Evolutionary conservation across 2,888 invertebrate genomes (phyloP), one percentile per base, ranked within the genome.

Genomic region (Eilema depressum): DNA sequence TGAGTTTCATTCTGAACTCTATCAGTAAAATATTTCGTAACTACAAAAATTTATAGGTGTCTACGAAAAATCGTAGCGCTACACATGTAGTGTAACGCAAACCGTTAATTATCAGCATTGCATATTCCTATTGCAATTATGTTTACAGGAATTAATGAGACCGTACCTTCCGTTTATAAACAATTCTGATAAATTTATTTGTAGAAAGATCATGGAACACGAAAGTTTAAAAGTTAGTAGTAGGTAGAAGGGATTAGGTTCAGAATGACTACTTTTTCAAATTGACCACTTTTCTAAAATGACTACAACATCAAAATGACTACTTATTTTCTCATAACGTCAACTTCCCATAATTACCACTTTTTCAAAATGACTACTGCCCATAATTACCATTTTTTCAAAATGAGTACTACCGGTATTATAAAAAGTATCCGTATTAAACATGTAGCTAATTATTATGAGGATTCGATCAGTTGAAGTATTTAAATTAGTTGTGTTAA

Each of bases 391-490:
- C n/a, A n/a, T n/a, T n/a, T n/a, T n/a, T n/a, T n/a, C n/a, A n/a
- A n/a, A n/a, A n/a, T n/a, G n/a, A n/a, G n/a, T n/a, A n/a, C n/a
- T n/a, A 25, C 14, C 57, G 17, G 20, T 1, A 28, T 64, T 37
- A 63, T 23, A 47, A 64, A 63, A 65, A 28, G n/a, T 30, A 65
- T 56, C 23, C 56, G 56, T 33, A 65, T 30, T 30, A 28, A 65
- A 56, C 23, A 56, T 8, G 23, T 65, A 61, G 20, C 1, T 47
- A 47, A 62, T 63, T 65, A 65, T 65, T 65, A 56, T 33, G 53
- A 23, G 30, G 30, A n/a, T 30, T 10, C 25, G 12, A 53, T 30
- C 14, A 28, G n/a, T 53, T 23, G 17, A 41, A 57, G 23, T 33
- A 65, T 33, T 57, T 30, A 30, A 65, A 57, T 65, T 23, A 33